These are phyloP conservation scores for Drosophila takahashii DNA, from an alignment of 1,140 invertebrate genomes.

Conservation along the genomic window DNA sequence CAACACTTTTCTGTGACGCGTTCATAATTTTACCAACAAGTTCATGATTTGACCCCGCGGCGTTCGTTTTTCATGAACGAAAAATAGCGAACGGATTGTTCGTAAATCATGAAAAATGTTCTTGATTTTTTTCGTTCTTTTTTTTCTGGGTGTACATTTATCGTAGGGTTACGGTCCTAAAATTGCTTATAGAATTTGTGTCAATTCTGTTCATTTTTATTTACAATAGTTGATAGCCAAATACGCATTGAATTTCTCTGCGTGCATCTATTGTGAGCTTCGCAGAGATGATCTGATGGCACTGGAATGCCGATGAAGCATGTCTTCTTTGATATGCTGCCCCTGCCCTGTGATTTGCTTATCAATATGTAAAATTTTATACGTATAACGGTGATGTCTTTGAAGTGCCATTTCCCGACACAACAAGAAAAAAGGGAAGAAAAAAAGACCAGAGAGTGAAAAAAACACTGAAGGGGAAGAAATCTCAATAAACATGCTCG, in stretches of 20 bases:
- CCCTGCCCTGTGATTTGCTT: slow-evolving; percentile 43
- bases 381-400: slow-evolving; percentile 51
- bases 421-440: slow-evolving; percentile 31
- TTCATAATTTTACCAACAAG: no score
- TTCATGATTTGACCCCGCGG: no score
- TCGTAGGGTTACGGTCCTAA: no score
- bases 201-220: neutral
- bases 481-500: slow-evolving; percentile 60
- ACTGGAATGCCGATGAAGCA: slow-evolving; percentile 51
- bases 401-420: slow-evolving; percentile 46
- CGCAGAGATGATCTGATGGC: slow-evolving; percentile 41
- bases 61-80: no score
- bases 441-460: neutral
- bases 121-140: no score
- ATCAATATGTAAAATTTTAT: slow-evolving; percentile 60
- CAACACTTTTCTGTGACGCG: no score
- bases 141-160: no score
- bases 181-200: no score
- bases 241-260: neutral
- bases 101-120: no score
- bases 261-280: slow-evolving; percentile 22
- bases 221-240: no score
- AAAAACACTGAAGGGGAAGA: slow-evolving; percentile 20
- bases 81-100: no score
- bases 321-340: slow-evolving; percentile 40